Base-by-base conservation (phyloP, 2,797 vertebrate genomes). In the Novumbra hubbsi region DNA sequence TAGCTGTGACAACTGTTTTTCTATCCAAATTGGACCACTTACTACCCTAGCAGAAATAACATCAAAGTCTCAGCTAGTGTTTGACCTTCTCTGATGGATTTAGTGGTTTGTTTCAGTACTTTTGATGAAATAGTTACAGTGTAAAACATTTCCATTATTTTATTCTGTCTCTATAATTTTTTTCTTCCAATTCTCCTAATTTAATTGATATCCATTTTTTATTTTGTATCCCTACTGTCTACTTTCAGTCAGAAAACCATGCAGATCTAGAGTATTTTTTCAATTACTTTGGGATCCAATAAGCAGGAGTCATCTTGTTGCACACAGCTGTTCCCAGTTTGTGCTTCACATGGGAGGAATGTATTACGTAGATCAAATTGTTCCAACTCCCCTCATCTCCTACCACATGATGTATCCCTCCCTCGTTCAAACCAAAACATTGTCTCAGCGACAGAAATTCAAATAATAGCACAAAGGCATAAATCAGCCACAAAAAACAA, bases 401-500 rank as follows among this genome's bases (percentile, higher is more conserved):
- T 8, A 70, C 69, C 1, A 17, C 73, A 70, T 68, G 60, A 78
- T 62, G 74, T 66, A 66, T 73, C 75, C 68, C 60, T 73, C 73
- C 76, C 76, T 84, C 71, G 81, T 76, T 86, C 75, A 82, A 86
- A 89, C 77, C 76, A 73, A 83, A 86, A 87, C 77, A 83, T 78
- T 84, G 80, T 85, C 80, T 74, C 79, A 73, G 70, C 65, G 74
- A 75, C 68, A 70, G 74, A 73, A 68, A 60, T 80, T 77, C 70
- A 64, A 83, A 80, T 86, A 79, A 85, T 77, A 81, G 71, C 78
- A 76, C 17, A 16, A 73, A 82, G 67, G 30, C 74, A 81, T 79
- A 91, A 83, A 88, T 89, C 80, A 87, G 75, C 76, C 91, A 94
- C 73, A 14, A 75, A 88, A 88, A 90, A 88, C 88, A 91, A 81